Base-by-base conservation (phyloP, 1,140 invertebrate genomes). In the Archivesica marissinica region DNA sequence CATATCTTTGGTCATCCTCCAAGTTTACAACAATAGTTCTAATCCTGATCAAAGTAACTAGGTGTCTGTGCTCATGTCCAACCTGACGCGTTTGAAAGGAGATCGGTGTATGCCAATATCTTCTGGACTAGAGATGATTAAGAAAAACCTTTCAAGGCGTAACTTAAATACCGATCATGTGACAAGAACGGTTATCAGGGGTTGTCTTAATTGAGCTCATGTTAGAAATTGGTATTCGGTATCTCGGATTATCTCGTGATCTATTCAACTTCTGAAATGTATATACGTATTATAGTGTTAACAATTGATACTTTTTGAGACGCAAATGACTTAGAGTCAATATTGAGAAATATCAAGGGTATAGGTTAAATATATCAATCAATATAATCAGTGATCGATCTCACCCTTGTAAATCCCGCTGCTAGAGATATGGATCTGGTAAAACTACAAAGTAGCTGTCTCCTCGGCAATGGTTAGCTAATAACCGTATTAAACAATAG, bases 1-100 rank as follows among this genome's bases (percentile, higher is more conserved):
- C 17, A 56, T 68, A 79, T 79, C 77, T 79, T 38, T 79, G 77
- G 77, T 79, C 77, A 66, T 50, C 44, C 77, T 79, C 77, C 77
- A 79, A 79, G 20, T 66, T 33, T 44, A 25, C 9, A 66, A 79
- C 77, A 79, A 79, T 20, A 33, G 25, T 20, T 2, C 4, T 20
- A 13, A 0, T 9, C 20, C 33, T 64, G 77, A 79, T 79, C 77
- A 79, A 79, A 79, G 77, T 52, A 39, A 64, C 39, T 47, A 79
- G 44, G 77, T 79, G 77, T 79, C 59, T 64, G 7, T 44, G n/a
- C 38, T 30, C 41, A 79, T 79, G 77, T 79, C 77, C 77, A n/a
- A 59, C 20, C 50, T 66, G 77, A 66, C 59, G 68, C 50, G 0
- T 66, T 35, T 39, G 38, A 78, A 66, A 25, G 68, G 6, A 44